Evolutionary conservation across 2,113 vertebrate species (phyloP).

Genomic region (Acrocephalus kingi): DNA sequence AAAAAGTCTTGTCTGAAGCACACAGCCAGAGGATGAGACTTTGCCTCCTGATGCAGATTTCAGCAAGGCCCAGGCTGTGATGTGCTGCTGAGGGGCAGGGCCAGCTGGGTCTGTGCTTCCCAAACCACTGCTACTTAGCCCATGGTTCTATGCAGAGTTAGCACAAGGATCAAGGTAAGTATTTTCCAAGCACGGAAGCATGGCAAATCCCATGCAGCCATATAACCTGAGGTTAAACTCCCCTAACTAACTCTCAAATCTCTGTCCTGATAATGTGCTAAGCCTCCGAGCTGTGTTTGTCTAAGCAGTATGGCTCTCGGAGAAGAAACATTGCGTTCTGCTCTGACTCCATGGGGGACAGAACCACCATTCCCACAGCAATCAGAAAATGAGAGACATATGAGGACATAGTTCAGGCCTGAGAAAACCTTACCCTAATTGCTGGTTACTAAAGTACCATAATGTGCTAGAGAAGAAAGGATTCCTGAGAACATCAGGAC

Average conservation of each 20-base stretch:
- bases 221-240: background rate
- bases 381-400: slow-evolving; percentile 65
- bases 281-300: background rate
- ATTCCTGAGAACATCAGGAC: slow-evolving; percentile 70
- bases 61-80: background rate
- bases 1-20: background rate
- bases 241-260: background rate
- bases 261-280: background rate
- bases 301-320: background rate
- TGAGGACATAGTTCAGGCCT: slow-evolving; percentile 52
- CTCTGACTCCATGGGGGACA: slow-evolving; percentile 41
- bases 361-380: slow-evolving; percentile 43
- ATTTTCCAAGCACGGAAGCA: background rate
- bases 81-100: background rate
- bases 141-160: background rate
- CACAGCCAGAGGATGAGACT: background rate
- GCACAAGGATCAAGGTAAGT: background rate
- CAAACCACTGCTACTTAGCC: background rate
- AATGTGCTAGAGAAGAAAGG: slow-evolving; percentile 66
- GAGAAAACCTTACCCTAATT: slow-evolving; percentile 67
- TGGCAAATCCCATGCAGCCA: background rate
- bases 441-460: slow-evolving; percentile 63
- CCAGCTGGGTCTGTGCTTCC: background rate
- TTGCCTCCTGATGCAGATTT: background rate
- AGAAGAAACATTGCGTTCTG: slow-evolving; percentile 42